Base-by-base conservation (phyloP, 2,888 invertebrate genomes). In the Meandrusa payeni region DNA sequence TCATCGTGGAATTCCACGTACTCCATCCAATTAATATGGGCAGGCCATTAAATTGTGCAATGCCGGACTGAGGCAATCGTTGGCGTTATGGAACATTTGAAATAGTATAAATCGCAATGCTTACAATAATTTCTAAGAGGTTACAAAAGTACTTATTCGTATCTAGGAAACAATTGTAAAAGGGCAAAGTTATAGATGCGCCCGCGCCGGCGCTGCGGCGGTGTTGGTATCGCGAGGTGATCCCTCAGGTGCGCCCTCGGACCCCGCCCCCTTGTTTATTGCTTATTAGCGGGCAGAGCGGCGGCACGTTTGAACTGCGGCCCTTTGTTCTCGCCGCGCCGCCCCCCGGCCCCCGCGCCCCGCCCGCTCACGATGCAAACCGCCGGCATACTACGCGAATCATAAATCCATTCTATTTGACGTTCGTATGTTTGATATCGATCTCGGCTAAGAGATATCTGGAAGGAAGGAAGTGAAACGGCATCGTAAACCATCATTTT, bases 181-280 rank as follows among this genome's bases (percentile, higher is more conserved):
- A n/a, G 11, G 31, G 5, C 19, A 20, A 7, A 24, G 40, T 9
- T 29, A 26, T 32, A 19, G 32, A 40, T 45, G 43, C 40, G 45
- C 45, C 10, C 7, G 40, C 45, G 45, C 40, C 37, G 37, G 43
- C 43, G 43, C 36, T 44, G 31, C 61, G 50, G 54, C 54, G 56
- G 55, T 52, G 54, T 29, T 57, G 58, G 61, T 59, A 66, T 71
- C 67, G 71, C 71, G 76, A 75, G 79, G 72, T 79, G 83, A 85
- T 86, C 76, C 78, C 74, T 86, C 82, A 81, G 83, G 76, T 82
- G 83, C 75, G 77, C 77, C 77, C 69, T 64, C 67, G 61, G 70
- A 70, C 74, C 66, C 83, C 86, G 81, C 87, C 87, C 86, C 82
- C 87, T 86, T 87, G 87, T 87, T 87, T 87, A 87, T 87, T 86